Evolutionary conservation across 2,113 vertebrate species (phyloP).

Genomic region (Sylvia atricapilla): DNA sequence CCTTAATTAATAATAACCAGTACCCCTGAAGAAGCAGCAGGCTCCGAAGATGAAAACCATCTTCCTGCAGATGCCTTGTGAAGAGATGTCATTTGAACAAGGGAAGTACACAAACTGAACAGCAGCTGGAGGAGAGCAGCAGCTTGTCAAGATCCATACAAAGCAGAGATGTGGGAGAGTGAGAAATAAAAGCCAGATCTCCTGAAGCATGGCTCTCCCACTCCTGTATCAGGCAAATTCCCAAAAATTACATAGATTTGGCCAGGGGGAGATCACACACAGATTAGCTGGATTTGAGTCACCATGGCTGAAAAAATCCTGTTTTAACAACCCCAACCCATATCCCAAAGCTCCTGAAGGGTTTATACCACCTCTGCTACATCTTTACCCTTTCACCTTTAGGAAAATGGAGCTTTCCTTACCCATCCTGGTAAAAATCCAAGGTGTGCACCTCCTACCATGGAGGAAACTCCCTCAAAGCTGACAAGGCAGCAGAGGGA

Average conservation of each 20-base stretch:
- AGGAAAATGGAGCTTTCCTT: background rate
- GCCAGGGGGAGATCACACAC: rapidly evolving
- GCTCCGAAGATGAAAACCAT: slow-evolving; percentile 4
- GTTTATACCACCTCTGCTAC: too few relatives aligned
- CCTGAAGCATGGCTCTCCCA: background rate
- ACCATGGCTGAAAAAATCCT: background rate
- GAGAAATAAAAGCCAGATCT: background rate
- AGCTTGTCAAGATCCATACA: background rate
- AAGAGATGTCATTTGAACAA: slow-evolving; percentile 21
- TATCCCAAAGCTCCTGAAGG: background rate
- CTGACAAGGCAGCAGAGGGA: background rate
- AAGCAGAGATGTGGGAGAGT: background rate
- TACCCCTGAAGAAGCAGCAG: slow-evolving; percentile 29
- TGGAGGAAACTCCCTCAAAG: background rate
- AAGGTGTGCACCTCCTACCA: background rate
- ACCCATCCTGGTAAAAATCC: background rate
- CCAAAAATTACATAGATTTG: rapidly evolving
- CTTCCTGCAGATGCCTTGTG: background rate
- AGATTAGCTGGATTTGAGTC: background rate
- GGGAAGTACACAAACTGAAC: background rate
- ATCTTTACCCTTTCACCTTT: background rate
- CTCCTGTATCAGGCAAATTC: background rate
- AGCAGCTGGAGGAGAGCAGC: slow-evolving; percentile 32
- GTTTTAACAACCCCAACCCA: background rate
- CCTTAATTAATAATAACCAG: slow-evolving; percentile 53